Evolutionary conservation across 2,888 invertebrate genomes (phyloP), one percentile per base, ranked within the genome.

Genomic region (Octodonta nipae): DNA sequence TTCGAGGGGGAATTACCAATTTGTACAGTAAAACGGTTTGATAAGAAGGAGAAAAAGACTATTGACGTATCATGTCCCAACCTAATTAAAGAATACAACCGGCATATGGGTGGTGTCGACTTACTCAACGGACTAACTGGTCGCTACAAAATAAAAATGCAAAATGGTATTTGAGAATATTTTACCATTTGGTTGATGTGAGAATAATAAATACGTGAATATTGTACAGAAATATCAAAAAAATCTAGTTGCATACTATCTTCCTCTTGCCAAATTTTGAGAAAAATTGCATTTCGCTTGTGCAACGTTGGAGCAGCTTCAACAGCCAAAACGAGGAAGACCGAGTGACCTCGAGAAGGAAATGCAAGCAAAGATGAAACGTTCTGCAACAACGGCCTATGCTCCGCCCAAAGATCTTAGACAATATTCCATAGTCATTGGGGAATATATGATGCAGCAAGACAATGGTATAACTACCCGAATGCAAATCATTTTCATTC

Each of bases 1-100:
- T 56, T 51, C 35, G 52, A 52, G 39, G 55, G 54, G 32, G 49
- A 46, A 42, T 45, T 52, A 24, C 34, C 38, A 16, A 37, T 28
- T n/a, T 10, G 15, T 13, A 10, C 11, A 17, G 36, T 36, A 4
- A 26, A 34, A 26, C 20, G 33, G 5, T 38, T 13, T 13, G 34
- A 45, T 29, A 40, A 35, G 22, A 37, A 35, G 26, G 13, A 31
- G 20, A 46, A 42, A 38, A 30, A 38, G 14, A 41, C 35, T 17
- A 37, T 45, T 14, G 40, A 46, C 17, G 34, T 49, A 12, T 35
- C 44, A 24, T 45, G 47, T 24, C 46, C 48, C 14, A 34, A 37
- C 32, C 33, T 49, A 13, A 44, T 49, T 5, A 26, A 32, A 26
- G 43, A 47, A 30, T 49, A 51, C 28, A 50, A 51, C 34, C 10